phyloP scores from a whole-genome alignment of 1,140 invertebrate genomes.

The Bombus fervidus region DNA sequence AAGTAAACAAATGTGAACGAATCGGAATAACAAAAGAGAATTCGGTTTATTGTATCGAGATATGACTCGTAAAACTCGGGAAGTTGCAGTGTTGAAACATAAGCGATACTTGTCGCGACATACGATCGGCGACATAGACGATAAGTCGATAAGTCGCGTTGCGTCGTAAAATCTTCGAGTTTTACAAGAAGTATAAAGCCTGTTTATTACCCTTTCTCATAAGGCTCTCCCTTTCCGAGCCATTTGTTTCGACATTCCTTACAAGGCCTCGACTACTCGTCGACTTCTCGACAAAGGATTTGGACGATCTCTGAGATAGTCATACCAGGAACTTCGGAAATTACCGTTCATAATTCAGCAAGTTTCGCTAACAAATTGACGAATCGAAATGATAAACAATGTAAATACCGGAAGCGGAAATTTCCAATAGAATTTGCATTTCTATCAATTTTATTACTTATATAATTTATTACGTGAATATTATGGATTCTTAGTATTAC shows the following conservation, averaged over 20 bases:
- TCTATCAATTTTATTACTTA: too few species aligned
- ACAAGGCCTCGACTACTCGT: neutral
- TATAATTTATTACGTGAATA: too few species aligned
- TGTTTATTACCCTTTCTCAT: slow-evolving; percentile 64
- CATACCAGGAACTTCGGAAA: neutral
- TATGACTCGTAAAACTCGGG: neutral
- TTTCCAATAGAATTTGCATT: neutral
- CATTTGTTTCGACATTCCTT: neutral
- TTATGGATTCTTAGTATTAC: too few species aligned
- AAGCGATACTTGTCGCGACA: neutral
- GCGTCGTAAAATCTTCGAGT: slow-evolving; percentile 50
- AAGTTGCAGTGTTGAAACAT: neutral
- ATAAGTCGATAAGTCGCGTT: slow-evolving; percentile 10
- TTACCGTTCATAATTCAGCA: neutral
- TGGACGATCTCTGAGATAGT: neutral
- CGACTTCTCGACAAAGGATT: neutral
- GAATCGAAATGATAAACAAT: neutral
- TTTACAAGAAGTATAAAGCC: slow-evolving; percentile 51
- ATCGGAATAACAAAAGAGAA: neutral
- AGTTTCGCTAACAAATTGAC: neutral
- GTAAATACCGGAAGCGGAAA: neutral
- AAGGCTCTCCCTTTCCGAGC: slow-evolving; percentile 4
- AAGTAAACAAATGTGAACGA: too few species aligned
- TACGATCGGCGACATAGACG: slow-evolving; percentile 31
- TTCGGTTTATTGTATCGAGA: neutral